These are phyloP conservation scores for Toxotes lorentzi DNA, from an alignment of 2,797 vertebrate genomes.

Conservation along the genomic window DNA sequence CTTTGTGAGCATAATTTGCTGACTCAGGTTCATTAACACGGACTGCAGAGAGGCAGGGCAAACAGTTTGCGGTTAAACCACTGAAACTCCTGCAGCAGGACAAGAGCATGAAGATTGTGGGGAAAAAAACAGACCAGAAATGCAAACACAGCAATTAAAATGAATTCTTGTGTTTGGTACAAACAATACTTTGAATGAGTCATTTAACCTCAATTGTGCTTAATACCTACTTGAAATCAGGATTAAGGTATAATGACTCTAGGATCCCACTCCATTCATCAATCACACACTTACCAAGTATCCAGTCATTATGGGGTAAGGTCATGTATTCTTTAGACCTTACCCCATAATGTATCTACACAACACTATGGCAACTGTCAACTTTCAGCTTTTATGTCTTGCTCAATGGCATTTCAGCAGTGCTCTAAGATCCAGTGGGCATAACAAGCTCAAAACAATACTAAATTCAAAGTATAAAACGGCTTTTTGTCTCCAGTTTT, in stretches of 20 bases:
- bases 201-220: background rate
- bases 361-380: background rate
- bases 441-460: conserved; percentile 1
- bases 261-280: background rate
- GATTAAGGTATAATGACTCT: conserved; percentile 6
- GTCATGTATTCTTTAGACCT: conserved; percentile 8
- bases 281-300: background rate
- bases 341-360: background rate
- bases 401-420: background rate
- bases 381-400: background rate
- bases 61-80: background rate
- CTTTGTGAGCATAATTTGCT: conserved; percentile 20
- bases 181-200: background rate
- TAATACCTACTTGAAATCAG: conserved; percentile 6
- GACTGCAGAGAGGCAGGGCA: conserved; percentile 15
- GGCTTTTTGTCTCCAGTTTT: conserved; percentile 16
- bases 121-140: background rate
- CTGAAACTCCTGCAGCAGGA: background rate
- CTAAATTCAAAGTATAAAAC: background rate
- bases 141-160: background rate
- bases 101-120: background rate
- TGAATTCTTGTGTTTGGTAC: background rate
- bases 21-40: conserved; percentile 29
- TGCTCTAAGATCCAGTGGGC: background rate
- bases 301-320: too few species aligned